Evolutionary conservation across 2,113 vertebrate genomes (phyloP).

Genomic region (Eidolon helvum): DNA sequence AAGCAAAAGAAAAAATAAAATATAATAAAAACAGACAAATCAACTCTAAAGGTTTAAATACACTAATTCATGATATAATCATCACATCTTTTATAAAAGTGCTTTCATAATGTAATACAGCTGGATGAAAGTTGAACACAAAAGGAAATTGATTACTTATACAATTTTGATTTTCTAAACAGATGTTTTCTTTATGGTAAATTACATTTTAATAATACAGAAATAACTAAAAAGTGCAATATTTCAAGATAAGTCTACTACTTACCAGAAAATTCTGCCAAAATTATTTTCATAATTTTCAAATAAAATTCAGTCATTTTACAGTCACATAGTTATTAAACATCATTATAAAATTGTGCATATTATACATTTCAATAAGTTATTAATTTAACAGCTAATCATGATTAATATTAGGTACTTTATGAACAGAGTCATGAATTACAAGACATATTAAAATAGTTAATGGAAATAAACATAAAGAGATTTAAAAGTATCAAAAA

Average conservation of each 20-base stretch:
- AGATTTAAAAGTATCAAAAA: background rate
- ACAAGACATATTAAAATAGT: conserved; percentile 32
- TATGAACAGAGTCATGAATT: conserved; percentile 23
- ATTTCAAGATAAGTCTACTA: conserved; percentile 21
- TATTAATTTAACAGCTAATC: conserved; percentile 55
- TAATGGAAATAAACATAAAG: conserved; percentile 25
- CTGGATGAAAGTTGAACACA: conserved; percentile 22
- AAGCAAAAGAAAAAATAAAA: background rate
- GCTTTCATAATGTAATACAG: conserved; percentile 13
- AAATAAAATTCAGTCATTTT: conserved; percentile 45
- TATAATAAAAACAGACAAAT: background rate
- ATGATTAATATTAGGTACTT: conserved; percentile 3
- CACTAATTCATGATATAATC: background rate
- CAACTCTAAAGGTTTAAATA: background rate
- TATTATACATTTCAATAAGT: conserved; percentile 21
- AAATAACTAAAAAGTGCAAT: background rate
- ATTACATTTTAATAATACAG: conserved; percentile 38
- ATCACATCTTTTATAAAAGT: conserved; percentile 25
- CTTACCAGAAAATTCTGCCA: background rate
- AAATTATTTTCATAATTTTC: background rate
- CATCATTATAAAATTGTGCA: conserved; percentile 23
- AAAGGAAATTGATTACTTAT: conserved; percentile 46
- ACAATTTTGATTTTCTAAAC: conserved; percentile 58
- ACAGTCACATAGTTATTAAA: conserved; percentile 27
- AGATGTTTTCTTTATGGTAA: conserved; percentile 55